These are phyloP conservation scores for Haplochromis vanheusdeni DNA, from an alignment of 2,113 vertebrate genomes.

Conservation along the genomic window DNA sequence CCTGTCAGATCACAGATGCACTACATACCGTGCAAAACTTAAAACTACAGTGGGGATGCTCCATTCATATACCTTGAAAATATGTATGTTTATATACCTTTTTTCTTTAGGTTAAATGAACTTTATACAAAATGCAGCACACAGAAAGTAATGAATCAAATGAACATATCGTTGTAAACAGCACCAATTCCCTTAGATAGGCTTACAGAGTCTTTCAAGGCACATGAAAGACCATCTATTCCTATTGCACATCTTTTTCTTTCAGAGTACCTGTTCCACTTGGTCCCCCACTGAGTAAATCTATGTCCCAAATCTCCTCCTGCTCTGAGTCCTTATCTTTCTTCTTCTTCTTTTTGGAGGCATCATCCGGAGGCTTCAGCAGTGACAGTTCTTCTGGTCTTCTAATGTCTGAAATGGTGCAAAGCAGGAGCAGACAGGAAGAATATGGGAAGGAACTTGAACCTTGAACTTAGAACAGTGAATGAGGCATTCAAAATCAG, in stretches of 20 bases:
- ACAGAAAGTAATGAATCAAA: background rate
- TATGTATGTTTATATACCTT: background rate
- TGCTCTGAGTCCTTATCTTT: conserved; percentile 80
- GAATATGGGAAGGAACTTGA: background rate
- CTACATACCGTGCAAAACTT: background rate
- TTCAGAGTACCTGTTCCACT: conserved; percentile 73
- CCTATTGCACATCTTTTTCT: background rate
- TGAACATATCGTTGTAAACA: background rate
- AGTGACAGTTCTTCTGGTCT: conserved; percentile 91
- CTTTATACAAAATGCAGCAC: rapidly evolving
- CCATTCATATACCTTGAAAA: background rate
- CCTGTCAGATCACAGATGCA: background rate
- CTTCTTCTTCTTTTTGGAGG: conserved; percentile 91
- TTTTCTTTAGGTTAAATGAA: background rate
- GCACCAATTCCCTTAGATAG: background rate
- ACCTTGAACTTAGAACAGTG: background rate
- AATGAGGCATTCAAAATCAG: background rate
- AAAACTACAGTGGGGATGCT: background rate
- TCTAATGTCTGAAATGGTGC: conserved; percentile 78
- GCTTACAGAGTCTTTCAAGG: background rate
- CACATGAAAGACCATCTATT: background rate
- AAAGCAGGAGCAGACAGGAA: background rate
- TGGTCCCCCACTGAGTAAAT: conserved; percentile 66
- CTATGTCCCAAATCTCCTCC: conserved; percentile 84
- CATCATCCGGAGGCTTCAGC: conserved; percentile 77